Conservation (phyloP, 2,797 vertebrate genomes). For the Pangasius larnaudii region DNA sequence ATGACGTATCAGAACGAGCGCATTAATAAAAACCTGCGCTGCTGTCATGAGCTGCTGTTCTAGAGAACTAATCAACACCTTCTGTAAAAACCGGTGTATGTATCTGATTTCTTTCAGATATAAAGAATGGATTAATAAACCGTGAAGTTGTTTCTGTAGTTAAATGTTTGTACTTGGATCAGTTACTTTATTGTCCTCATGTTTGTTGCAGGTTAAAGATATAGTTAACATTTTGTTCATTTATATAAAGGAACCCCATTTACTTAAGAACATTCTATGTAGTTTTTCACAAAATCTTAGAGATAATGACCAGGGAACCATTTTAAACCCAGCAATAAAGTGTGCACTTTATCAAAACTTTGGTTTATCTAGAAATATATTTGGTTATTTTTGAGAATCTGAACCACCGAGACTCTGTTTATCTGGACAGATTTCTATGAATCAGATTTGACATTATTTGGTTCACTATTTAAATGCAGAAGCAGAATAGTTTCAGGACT, state of each 20-base stretch:
- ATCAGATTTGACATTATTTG: not conserved
- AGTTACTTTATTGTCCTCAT: not conserved
- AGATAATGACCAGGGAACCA: not conserved
- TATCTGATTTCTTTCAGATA: no score
- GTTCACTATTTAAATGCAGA: not conserved
- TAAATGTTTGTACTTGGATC: not conserved
- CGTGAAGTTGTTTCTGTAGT: not conserved
- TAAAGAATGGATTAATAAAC: no score
- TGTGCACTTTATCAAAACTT: not conserved
- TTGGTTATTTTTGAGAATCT: not conserved
- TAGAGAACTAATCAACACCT: not conserved
- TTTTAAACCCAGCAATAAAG: not conserved
- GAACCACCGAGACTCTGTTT: not conserved
- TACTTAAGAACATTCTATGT: not conserved
- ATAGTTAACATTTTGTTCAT: not conserved
- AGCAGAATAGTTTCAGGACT: conserved; percentile 3
- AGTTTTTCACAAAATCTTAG: not conserved
- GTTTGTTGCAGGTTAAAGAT: not conserved
- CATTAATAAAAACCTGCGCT: not conserved
- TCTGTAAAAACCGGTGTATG: not conserved
- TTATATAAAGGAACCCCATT: not conserved
- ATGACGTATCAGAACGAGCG: not conserved
- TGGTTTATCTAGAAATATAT: not conserved
- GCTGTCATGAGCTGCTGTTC: not conserved
- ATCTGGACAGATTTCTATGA: not conserved